phyloP scores from a whole-genome alignment of 2,888 invertebrate species.

The Hermaeophaga mercurialis region DNA sequence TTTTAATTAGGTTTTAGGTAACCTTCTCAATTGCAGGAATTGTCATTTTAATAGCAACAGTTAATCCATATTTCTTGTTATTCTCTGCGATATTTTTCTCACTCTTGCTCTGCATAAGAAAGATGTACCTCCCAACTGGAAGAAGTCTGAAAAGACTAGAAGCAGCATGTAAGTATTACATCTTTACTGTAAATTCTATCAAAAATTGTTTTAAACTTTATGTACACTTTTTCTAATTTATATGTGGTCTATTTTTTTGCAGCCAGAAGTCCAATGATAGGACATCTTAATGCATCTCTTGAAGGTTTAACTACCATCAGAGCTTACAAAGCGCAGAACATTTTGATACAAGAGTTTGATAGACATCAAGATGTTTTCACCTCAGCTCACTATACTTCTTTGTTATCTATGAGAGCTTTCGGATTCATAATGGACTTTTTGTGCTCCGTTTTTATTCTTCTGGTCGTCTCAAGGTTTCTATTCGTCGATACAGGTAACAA shows the following conservation, averaged over 20 bases:
- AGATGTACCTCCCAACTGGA: constrained; percentile 44
- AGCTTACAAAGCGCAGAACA: constrained; percentile 50
- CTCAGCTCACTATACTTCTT: constrained; percentile 49
- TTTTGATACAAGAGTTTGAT: constrained; percentile 52
- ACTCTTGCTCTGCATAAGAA: constrained; percentile 39
- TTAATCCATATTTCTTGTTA: constrained; percentile 41
- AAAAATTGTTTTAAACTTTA: neutral
- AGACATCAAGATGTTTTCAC: constrained; percentile 52
- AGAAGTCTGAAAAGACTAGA: constrained; percentile 48
- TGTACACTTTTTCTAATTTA: constrained; percentile 7
- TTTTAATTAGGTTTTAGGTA: constrained; percentile 32
- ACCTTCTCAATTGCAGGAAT: constrained; percentile 36
- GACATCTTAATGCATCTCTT: constrained; percentile 53
- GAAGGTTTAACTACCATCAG: constrained; percentile 54
- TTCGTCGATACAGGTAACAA: constrained; percentile 40
- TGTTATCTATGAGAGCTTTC: constrained; percentile 49
- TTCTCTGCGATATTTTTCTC: constrained; percentile 39
- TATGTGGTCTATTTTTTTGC: constrained; percentile 32
- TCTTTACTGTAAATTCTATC: too few relatives aligned
- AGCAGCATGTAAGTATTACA: constrained; percentile 47
- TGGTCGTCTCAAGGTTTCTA: constrained; percentile 42
- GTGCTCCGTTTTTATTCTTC: constrained; percentile 42
- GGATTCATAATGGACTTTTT: constrained; percentile 49
- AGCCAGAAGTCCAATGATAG: constrained; percentile 54
- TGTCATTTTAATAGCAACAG: constrained; percentile 35